Percentiles rank a stretch among this genome's conserved stretches.
phyloP scores from a whole-genome alignment of 2,113 vertebrate genomes.

The Gymnarchus niloticus region DNA sequence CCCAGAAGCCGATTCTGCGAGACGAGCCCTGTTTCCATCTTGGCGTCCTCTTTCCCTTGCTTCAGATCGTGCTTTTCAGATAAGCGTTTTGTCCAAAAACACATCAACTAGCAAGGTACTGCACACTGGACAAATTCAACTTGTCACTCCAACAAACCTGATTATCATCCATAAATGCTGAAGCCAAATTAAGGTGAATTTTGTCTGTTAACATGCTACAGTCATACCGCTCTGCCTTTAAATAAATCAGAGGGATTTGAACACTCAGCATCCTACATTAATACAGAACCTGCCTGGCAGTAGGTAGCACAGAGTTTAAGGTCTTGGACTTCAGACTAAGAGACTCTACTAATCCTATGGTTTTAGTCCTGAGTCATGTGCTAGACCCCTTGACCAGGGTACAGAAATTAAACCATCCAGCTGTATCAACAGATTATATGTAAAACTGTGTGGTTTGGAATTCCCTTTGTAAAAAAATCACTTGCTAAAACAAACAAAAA shows the following conservation, averaged over 20 bases:
- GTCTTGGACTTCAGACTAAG: not conserved
- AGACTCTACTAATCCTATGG: not conserved
- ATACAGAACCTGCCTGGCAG: conserved; percentile 2
- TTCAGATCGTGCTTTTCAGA: not conserved
- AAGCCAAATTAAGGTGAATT: not conserved
- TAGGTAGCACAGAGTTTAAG: not conserved
- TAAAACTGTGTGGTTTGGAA: not conserved
- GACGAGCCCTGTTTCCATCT: not conserved
- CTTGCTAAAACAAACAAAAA: not conserved
- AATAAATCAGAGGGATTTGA: not conserved
- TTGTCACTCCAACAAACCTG: not conserved
- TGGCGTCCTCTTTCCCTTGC: not conserved
- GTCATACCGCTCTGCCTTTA: not conserved
- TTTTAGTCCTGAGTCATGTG: not conserved
- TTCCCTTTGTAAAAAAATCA: not conserved
- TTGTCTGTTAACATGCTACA: not conserved
- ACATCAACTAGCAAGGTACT: not conserved
- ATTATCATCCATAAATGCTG: not conserved
- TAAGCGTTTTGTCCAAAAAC: not conserved
- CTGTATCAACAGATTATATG: not conserved
- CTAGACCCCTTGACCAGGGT: not conserved
- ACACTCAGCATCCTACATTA: not conserved
- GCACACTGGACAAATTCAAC: not conserved
- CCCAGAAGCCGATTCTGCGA: not conserved
- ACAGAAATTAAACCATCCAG: not conserved